Conservation (phyloP, 2,113 vertebrate genomes). For the Turnix velox region DNA sequence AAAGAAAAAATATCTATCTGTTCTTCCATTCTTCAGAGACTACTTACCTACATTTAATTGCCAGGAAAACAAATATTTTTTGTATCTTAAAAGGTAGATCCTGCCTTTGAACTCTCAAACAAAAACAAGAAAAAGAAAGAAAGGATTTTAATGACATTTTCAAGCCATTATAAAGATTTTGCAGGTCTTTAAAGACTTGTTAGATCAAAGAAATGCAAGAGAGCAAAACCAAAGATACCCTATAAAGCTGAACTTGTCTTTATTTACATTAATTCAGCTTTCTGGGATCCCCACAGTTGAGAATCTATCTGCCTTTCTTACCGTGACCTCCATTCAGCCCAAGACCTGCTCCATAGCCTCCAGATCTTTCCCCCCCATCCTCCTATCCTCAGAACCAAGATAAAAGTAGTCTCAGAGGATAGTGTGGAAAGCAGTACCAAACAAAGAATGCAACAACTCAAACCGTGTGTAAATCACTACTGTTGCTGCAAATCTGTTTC, state of each 20-base stretch:
- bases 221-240: not conserved
- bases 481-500: not conserved
- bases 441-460: not conserved
- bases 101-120: not conserved
- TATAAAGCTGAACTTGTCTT: not conserved
- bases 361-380: not conserved
- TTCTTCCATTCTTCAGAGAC: not conserved
- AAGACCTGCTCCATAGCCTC: not conserved
- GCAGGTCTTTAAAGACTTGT: not conserved
- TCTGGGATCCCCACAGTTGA: not conserved
- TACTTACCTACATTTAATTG: not conserved
- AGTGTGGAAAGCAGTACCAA: not conserved
- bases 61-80: slow-evolving; percentile 5
- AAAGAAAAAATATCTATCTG: not conserved
- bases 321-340: not conserved
- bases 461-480: not conserved
- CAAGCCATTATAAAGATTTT: not conserved
- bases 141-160: not conserved
- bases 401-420: not conserved
- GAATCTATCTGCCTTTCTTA: not conserved
- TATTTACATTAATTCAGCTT: not conserved
- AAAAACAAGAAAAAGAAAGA: not conserved
- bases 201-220: not conserved
- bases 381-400: not conserved
- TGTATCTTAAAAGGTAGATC: not conserved